Evolutionary conservation across 2,888 invertebrate species (phyloP).

Genomic region (Caprella mutica): DNA sequence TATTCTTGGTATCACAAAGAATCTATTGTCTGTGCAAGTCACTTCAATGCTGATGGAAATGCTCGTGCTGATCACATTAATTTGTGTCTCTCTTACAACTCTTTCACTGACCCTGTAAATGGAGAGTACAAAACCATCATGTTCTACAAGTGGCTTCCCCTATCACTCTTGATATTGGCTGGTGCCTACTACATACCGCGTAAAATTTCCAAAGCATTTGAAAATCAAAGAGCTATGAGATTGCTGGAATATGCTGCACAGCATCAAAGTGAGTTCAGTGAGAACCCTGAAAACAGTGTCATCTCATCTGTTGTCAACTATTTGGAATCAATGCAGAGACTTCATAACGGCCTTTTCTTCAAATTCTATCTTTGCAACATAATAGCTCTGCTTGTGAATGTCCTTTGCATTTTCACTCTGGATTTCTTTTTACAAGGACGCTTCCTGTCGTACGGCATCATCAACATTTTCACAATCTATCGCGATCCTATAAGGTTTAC

Average conservation of each 20-base stretch:
- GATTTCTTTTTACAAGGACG: slow-evolving; percentile 29
- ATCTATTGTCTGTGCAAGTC: slow-evolving; percentile 28
- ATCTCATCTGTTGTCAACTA: slow-evolving; percentile 27
- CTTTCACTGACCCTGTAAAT: slow-evolving; percentile 8
- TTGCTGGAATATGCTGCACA: slow-evolving; percentile 21
- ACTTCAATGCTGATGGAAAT: slow-evolving; percentile 32
- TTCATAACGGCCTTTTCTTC: slow-evolving; percentile 29
- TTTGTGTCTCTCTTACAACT: slow-evolving; percentile 30
- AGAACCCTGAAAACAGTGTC: slow-evolving; percentile 21
- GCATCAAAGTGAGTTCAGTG: slow-evolving; percentile 24
- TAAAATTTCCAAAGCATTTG: slow-evolving; percentile 25
- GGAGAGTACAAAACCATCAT: slow-evolving; percentile 14
- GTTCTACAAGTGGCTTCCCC: slow-evolving; percentile 31
- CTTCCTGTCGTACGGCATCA: slow-evolving; percentile 22
- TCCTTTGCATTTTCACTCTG: slow-evolving; percentile 25
- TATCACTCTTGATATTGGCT: slow-evolving; percentile 24
- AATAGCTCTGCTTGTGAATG: slow-evolving; percentile 22
- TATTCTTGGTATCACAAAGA: slow-evolving; percentile 33
- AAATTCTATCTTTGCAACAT: slow-evolving; percentile 27
- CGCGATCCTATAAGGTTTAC: slow-evolving; percentile 22
- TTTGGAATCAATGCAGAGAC: slow-evolving; percentile 21
- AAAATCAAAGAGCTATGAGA: slow-evolving; percentile 27
- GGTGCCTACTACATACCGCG: slow-evolving; percentile 28
- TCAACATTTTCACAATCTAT: too few species aligned
- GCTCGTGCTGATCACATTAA: slow-evolving; percentile 29